phyloP scores from a whole-genome alignment of 53 echinoderm and acorn worm species.

The Holothuria scabra region DNA sequence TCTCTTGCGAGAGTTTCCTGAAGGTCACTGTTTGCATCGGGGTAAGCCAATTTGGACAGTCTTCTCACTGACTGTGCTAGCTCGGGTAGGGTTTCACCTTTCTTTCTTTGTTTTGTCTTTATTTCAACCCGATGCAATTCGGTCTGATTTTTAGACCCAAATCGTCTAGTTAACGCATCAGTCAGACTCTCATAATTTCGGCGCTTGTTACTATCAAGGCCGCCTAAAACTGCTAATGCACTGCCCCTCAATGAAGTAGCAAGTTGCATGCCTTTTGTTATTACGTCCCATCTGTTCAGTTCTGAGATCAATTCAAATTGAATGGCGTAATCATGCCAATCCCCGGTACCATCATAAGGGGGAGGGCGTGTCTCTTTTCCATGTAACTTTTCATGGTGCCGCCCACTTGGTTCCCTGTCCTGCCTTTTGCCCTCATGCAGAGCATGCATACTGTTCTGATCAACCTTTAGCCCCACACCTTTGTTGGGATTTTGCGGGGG shows the following conservation, averaged over 20 bases:
- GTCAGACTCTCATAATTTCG: not conserved
- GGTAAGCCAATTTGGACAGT: conserved; percentile 19
- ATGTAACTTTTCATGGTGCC: too few relatives aligned
- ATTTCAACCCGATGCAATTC: conserved; percentile 5
- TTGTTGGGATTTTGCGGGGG: too few relatives aligned
- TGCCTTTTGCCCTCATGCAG: too few relatives aligned
- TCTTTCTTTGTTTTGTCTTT: conserved; percentile 26
- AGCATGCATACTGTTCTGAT: too few relatives aligned
- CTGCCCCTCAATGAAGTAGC: conserved; percentile 13
- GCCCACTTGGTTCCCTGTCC: too few relatives aligned
- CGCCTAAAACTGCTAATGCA: conserved; percentile 5
- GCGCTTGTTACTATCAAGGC: not conserved
- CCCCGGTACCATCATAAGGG: conserved; percentile 3
- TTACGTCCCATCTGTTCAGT: conserved; percentile 4
- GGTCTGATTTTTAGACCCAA: conserved; percentile 25
- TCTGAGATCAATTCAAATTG: conserved; percentile 31
- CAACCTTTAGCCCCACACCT: too few relatives aligned
- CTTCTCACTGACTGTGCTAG: conserved; percentile 12
- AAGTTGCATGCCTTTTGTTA: conserved; percentile 30
- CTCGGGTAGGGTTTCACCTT: conserved; percentile 17
- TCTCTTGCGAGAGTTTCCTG: conserved; percentile 18
- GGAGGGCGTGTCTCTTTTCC: not conserved
- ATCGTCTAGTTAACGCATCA: not conserved
- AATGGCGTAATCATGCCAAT: too few relatives aligned
- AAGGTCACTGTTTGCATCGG: not conserved